A percentile compares a stretch with the other conserved stretches of the same genome.
Conservation (phyloP, 2,797 vertebrate species). For the Fratercula arctica region DNA sequence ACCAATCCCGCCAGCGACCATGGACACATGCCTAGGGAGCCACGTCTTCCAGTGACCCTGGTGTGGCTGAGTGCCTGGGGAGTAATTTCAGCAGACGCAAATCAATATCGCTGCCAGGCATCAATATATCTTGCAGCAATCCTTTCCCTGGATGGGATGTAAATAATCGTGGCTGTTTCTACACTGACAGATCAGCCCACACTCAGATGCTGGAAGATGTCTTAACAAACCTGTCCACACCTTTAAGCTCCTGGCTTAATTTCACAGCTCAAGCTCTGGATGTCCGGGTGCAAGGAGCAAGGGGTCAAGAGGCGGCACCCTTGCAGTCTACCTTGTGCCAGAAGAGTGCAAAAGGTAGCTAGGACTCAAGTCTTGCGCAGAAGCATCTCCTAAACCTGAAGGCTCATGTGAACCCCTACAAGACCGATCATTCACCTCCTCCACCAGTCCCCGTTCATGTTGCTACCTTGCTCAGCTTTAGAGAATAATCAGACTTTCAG, state of each 20-base stretch:
- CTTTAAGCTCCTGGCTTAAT: neutral
- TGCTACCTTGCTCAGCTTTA: neutral
- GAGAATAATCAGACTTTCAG: neutral
- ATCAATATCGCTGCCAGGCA: neutral
- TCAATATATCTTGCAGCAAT: neutral
- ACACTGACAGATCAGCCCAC: neutral
- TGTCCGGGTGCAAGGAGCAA: neutral
- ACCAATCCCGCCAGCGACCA: fast-evolving
- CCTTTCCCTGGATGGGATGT: neutral
- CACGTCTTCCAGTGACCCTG: neutral
- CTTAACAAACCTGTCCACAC: neutral
- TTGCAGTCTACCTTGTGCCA: neutral
- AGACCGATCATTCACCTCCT: neutral
- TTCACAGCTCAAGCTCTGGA: neutral
- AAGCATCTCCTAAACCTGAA: neutral
- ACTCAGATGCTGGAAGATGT: neutral
- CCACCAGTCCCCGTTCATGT: fast-evolving
- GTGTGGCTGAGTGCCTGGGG: too few species aligned
- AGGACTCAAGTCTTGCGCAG: neutral
- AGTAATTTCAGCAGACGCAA: fast-evolving
- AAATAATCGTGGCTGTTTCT: neutral
- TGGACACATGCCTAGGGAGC: fast-evolving
- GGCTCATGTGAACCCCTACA: neutral
- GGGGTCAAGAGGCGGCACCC: fast-evolving
- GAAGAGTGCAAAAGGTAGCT: neutral